Base-by-base conservation (phyloP, 2,797 vertebrate species). In the Echeneis naucrates region DNA sequence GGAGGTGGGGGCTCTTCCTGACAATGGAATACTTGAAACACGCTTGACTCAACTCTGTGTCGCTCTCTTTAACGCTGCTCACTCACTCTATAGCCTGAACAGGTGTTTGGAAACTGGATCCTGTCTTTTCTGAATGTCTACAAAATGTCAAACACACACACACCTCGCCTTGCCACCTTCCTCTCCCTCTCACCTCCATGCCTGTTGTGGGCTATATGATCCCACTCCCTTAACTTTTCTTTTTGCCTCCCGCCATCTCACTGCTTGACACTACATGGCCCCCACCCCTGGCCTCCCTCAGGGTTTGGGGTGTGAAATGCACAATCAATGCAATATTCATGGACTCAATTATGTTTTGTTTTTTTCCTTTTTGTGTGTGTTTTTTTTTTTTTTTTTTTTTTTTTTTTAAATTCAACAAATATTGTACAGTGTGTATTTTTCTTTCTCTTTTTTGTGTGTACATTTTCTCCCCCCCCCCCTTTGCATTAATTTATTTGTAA, bases 281-380 rank as follows among this genome's bases (percentile, higher is more conserved):
- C 84, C 83, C 68, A 35, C 83, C 88, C 87, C 94, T 92, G 93
- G 88, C 92, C 91, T 91, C 81, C 89, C 90, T 94, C 80, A 82
- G 93, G 94, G 93, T 93, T 92, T 92, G 94, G 90, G 90, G 90
- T 91, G 95, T 95, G 94, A 93, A 94, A 96, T 96, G 97, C 97
- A 98, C 96, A 96, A 97, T 95, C 97, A 98, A 97, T 98, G 97
- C 97, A 98, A 97, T 95, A 95, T 94, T 95, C 92, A 93, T 95
- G 92, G 93, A 92, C 93, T 93, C 87, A 83, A 81, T 80, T 89
- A 67, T 88, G 61, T 86, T 81, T 67, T 75, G 75, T 52, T 59
- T 72, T 56, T 64, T 71, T 30, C n/a, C n/a, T n/a, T n/a, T n/a
- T n/a, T n/a, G n/a, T n/a, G 52, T 51, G 42, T 67, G 60, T 81